Conservation (phyloP, 1,140 invertebrate species). For the Brachystomella parvula region DNA sequence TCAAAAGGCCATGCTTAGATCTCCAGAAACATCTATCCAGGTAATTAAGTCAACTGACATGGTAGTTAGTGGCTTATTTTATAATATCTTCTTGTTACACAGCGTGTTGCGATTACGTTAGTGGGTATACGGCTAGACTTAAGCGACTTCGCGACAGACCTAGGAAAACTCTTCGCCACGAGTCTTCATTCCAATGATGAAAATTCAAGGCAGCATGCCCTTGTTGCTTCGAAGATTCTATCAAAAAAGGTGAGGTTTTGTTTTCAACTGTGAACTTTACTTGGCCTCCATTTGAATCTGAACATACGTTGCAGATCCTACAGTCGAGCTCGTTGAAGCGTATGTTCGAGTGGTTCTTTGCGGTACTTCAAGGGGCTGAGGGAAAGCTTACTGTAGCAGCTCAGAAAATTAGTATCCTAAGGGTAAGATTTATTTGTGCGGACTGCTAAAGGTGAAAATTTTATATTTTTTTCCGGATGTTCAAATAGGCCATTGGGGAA, state of each 20-base stretch:
- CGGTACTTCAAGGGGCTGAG: slow-evolving; percentile 77
- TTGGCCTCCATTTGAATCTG: neutral
- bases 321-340: slow-evolving; percentile 33
- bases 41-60: slow-evolving; percentile 3
- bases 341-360: slow-evolving; percentile 66
- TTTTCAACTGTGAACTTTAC: neutral
- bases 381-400: slow-evolving; percentile 82
- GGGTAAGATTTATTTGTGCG: slow-evolving; percentile 50
- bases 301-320: neutral
- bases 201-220: slow-evolving; percentile 60
- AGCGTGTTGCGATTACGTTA: slow-evolving; percentile 67
- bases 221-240: slow-evolving; percentile 58
- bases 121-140: slow-evolving; percentile 64
- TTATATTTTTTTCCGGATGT: no score
- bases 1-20: slow-evolving; percentile 84
- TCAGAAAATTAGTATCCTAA: slow-evolving; percentile 79
- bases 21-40: slow-evolving; percentile 65
- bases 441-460: no score
- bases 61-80: neutral
- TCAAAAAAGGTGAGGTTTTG: slow-evolving; percentile 41
- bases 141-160: slow-evolving; percentile 65
- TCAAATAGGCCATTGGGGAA: neutral
- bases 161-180: slow-evolving; percentile 74
- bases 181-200: slow-evolving; percentile 75
- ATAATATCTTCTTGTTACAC: slow-evolving; percentile 52